Base-by-base conservation (phyloP, 2,113 vertebrate species). In the Tragelaphus buxtoni region DNA sequence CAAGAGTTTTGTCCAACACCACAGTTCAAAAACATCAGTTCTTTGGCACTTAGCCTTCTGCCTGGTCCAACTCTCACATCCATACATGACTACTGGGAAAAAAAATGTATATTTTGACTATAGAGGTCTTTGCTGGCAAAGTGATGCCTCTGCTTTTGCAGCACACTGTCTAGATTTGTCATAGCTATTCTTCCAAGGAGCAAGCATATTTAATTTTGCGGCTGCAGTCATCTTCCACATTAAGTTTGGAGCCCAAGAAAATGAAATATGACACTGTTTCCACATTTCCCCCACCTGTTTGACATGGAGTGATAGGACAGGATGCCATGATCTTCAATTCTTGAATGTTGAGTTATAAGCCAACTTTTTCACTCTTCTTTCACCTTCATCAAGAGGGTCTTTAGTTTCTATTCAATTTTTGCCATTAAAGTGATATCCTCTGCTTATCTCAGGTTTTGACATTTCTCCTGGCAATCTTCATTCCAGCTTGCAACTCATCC, bases 21-120 rank as follows among this genome's bases (percentile, higher is more conserved):
- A 69, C n/a, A 22, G n/a, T 22, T 69, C n/a, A 22, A 69, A 69
- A 69, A 2, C 18, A 39, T 69, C n/a, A 69, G 6, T 22, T 39
- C n/a, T 69, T 39, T 0, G 1, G 18, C 18, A 11, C 18, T 69
- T 18, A 69, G n/a, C 18, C n/a, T 39, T 39, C 1, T 39, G 39
- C n/a, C 18, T 69, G 18, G 65, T 69, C 65, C n/a, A 39, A 39
- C 18, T 39, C 18, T 39, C n/a, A 69, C 9, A 69, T 69, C 65
- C 65, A 69, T 35, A 6, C 18, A 22, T 39, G n/a, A 22, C n/a
- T 22, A 39, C 18, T 11, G 5, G 18, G 11, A 22, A 69, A 20
- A 9, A 65, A 20, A 9, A 60, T 2, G 13, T 32, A 63, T 32
- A 16, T n/a, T 22, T 35, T 69, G n/a, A 69, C 63, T 69, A 5